A percentile compares a stretch with the other conserved stretches of the same genome.
phyloP scores from a whole-genome alignment of 2,888 invertebrate species.

The Trissoscelio sp. region DNA sequence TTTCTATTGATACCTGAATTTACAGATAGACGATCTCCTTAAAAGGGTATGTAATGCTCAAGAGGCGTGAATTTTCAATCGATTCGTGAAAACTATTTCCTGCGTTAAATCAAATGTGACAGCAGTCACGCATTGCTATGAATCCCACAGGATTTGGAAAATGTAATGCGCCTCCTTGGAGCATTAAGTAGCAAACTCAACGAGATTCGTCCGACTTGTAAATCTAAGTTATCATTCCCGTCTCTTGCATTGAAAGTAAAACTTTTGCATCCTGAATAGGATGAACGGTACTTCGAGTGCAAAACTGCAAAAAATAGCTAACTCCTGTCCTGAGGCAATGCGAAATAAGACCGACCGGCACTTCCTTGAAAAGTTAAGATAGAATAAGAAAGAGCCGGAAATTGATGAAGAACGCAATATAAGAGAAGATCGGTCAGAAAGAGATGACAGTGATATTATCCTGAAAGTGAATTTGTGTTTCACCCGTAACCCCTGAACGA shows the following conservation, averaged over 20 bases:
- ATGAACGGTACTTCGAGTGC: constrained; percentile 44
- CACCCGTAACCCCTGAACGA: constrained; percentile 7
- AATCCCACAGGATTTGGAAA: constrained; percentile 44
- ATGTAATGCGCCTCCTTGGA: constrained; percentile 40
- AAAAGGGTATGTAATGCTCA: no score
- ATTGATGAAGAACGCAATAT: constrained; percentile 45
- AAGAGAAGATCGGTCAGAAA: constrained; percentile 30
- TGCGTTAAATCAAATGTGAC: constrained; percentile 39
- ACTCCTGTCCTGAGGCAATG: constrained; percentile 40
- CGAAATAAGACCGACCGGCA: constrained; percentile 54
- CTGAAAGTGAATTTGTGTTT: constrained; percentile 43
- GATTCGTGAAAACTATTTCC: background rate
- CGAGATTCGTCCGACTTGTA: constrained; percentile 62
- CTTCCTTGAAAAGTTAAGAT: constrained; percentile 45
- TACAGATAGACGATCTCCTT: no score
- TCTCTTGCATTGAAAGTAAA: constrained; percentile 55
- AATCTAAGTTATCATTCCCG: constrained; percentile 62
- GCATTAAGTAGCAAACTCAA: constrained; percentile 64
- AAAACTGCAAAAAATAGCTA: constrained; percentile 59
- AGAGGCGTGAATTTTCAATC: no score
- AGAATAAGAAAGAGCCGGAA: constrained; percentile 59
- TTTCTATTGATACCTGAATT: no score
- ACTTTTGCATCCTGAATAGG: constrained; percentile 58
- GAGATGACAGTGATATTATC: constrained; percentile 38
- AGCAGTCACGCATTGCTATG: constrained; percentile 47